Conservation (phyloP, 2,113 vertebrate genomes). For the Cygnus buccinator region DNA sequence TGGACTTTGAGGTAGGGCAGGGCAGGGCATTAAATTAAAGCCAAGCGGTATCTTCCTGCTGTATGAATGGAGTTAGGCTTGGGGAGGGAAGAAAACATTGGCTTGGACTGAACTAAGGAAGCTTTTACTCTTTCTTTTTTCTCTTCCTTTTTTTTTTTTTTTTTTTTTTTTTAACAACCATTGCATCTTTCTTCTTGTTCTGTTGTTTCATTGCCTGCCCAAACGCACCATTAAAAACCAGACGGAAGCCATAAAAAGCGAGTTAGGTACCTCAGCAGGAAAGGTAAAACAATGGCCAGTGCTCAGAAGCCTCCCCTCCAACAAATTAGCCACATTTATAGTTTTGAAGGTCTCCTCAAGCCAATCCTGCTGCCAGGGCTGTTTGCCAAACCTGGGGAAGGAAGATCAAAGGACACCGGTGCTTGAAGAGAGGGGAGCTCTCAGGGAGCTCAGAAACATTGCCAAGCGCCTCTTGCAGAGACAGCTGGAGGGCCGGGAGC, state of each 20-base stretch:
- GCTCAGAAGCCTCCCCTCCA: not conserved
- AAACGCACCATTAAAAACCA: not conserved
- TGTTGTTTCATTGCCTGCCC: not conserved
- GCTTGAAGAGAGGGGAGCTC: not conserved
- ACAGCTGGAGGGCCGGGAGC: not conserved
- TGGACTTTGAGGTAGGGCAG: conserved; percentile 38
- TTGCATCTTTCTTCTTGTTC: not conserved
- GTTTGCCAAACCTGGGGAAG: not conserved
- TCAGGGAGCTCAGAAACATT: not conserved
- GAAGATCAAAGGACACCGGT: conserved; percentile 5
- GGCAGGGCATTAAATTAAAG: conserved; percentile 31
- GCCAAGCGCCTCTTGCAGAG: not conserved
- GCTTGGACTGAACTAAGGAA: not conserved
- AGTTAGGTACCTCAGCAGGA: not conserved
- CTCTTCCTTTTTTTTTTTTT: no score
- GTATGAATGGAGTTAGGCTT: not conserved
- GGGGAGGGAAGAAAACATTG: not conserved
- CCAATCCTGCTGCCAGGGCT: not conserved
- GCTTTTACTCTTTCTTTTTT: not conserved
- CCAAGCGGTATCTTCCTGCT: not conserved
- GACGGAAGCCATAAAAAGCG: not conserved
- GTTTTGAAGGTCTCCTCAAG: not conserved
- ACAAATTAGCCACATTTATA: not conserved
- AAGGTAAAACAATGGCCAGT: not conserved
- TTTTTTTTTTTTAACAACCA: not conserved